Conservation (phyloP, 2,888 invertebrate genomes). For the Cecidostiba fungosa region DNA sequence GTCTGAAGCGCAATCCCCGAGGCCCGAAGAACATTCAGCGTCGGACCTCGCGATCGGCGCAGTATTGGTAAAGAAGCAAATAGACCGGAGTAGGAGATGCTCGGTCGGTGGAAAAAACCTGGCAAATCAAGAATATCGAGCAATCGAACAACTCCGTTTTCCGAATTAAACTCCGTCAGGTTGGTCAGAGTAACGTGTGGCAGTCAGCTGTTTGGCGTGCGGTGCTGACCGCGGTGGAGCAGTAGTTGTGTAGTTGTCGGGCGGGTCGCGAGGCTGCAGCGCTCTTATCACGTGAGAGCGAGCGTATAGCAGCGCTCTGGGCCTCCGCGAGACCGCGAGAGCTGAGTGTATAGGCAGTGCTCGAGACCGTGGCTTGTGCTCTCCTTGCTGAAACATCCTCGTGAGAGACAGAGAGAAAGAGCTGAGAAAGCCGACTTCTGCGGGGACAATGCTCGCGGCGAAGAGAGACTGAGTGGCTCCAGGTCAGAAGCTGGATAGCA, state of each 20-base stretch:
- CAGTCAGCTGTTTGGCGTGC: conserved; percentile 70
- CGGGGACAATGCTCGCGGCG: conserved; percentile 71
- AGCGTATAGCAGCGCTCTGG: neutral
- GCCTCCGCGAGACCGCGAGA: neutral
- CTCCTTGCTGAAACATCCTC: neutral
- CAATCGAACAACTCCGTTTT: neutral
- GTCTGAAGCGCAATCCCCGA: neutral
- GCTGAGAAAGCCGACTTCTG: conserved; percentile 8
- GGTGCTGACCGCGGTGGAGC: neutral
- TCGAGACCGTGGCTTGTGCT: neutral
- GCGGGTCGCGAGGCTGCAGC: conserved; percentile 76
- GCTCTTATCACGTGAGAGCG: conserved; percentile 75
- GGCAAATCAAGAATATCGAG: neutral
- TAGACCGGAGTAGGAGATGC: neutral
- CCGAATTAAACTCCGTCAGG: neutral
- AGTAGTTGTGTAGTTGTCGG: conserved; percentile 73
- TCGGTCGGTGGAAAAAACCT: neutral
- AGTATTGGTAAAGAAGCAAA: no score
- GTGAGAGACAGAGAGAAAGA: neutral
- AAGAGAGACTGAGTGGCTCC: conserved; percentile 39
- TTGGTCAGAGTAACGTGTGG: conserved; percentile 55
- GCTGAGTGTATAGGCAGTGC: neutral
- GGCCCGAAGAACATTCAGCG: no score
- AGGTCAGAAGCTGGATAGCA: neutral
- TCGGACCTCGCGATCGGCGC: neutral